Conservation (phyloP, 2,888 invertebrate species). For the Acronicta psi region DNA sequence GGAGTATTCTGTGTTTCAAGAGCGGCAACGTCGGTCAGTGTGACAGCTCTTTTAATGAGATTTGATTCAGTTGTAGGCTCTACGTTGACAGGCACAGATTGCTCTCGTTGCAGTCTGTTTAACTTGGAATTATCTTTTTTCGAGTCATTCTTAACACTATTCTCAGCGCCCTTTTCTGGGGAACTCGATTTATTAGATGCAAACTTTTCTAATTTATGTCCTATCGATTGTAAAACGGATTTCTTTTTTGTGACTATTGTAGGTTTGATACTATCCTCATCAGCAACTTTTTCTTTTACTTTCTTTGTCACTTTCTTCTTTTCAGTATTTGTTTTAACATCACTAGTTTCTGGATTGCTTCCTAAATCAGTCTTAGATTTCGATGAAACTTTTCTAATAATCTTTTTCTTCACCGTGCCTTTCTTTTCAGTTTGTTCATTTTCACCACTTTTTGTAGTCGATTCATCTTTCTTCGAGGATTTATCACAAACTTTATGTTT, state of each 20-base stretch:
- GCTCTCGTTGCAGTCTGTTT: slow-evolving; percentile 90
- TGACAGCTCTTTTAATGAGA: slow-evolving; percentile 92
- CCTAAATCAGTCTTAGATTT: slow-evolving; percentile 82
- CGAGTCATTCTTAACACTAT: slow-evolving; percentile 61
- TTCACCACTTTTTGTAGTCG: slow-evolving; percentile 66
- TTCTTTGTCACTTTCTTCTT: slow-evolving; percentile 84
- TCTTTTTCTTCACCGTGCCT: slow-evolving; percentile 82
- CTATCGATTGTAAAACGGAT: slow-evolving; percentile 92
- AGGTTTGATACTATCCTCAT: slow-evolving; percentile 74
- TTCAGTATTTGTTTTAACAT: slow-evolving; percentile 71
- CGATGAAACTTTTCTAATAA: slow-evolving; percentile 82
- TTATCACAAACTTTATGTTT: slow-evolving; percentile 68
- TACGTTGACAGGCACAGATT: slow-evolving; percentile 89
- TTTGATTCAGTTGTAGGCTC: slow-evolving; percentile 90
- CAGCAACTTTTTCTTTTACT: slow-evolving; percentile 76
- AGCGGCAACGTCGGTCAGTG: slow-evolving; percentile 91
- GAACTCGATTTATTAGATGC: slow-evolving; percentile 86
- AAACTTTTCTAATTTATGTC: slow-evolving; percentile 93
- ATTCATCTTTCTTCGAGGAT: slow-evolving; percentile 68
- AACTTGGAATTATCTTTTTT: slow-evolving; percentile 80
- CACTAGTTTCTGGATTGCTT: slow-evolving; percentile 68
- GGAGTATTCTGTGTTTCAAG: slow-evolving; percentile 74
- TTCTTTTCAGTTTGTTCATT: slow-evolving; percentile 76
- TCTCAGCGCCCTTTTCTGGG: slow-evolving; percentile 82
- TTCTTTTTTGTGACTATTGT: slow-evolving; percentile 88